A percentile compares a stretch with the other conserved stretches of the same genome.
Evolutionary conservation across 2,888 invertebrate genomes (phyloP).

Genomic region (Lydus trimaculatus): DNA sequence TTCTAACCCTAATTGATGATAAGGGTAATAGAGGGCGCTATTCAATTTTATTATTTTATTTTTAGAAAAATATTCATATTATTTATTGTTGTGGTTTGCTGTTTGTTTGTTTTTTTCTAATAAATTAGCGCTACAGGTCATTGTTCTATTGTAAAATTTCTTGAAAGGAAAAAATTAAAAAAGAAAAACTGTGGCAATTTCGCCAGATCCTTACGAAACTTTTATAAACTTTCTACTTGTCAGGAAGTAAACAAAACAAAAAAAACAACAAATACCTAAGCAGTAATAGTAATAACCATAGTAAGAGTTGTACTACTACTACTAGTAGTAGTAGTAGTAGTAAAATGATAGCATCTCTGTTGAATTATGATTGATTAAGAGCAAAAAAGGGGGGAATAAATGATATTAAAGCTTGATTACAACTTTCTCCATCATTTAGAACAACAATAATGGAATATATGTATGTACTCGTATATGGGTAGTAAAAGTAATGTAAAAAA

Average conservation of each 20-base stretch:
- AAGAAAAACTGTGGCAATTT: conserved; percentile 32
- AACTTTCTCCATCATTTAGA: conserved; percentile 7
- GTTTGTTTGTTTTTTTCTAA: too few species aligned
- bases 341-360: neutral
- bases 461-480: too few species aligned
- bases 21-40: conserved; percentile 49
- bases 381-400: neutral
- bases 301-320: neutral
- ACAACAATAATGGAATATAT: neutral
- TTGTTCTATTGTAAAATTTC: conserved; percentile 18
- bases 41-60: conserved; percentile 25
- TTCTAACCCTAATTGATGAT: conserved; percentile 37
- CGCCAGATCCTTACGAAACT: conserved; percentile 40
- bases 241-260: conserved; percentile 25
- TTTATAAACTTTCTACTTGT: conserved; percentile 36
- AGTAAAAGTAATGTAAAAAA: neutral
- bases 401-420: neutral
- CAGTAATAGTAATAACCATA: too few species aligned
- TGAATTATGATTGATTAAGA: neutral
- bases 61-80: conserved; percentile 9
- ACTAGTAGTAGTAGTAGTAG: neutral
- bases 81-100: neutral
- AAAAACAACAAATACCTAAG: neutral
- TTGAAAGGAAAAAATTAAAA: conserved; percentile 11
- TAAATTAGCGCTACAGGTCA: neutral